These are phyloP conservation scores for Chloroceryle amazona DNA, from an alignment of 2,797 vertebrate species.

Conservation along the genomic window DNA sequence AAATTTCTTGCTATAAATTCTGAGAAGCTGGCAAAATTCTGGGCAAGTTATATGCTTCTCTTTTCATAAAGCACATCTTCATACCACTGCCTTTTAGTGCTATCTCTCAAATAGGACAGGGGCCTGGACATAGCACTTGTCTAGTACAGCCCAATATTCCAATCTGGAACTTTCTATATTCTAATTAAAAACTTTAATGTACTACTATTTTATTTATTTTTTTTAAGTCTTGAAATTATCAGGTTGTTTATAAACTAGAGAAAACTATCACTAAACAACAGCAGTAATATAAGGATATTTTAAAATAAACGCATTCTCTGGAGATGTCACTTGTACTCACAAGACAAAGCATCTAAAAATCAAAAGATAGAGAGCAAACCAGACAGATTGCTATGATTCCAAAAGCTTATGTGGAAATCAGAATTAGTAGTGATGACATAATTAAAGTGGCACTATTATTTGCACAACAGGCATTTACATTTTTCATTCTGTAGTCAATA, in stretches of 20 bases:
- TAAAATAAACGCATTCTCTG: neutral
- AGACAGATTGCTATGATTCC: neutral
- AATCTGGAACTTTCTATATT: neutral
- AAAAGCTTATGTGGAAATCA: neutral
- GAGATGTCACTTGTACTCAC: neutral
- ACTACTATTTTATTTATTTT: neutral
- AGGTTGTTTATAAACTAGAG: neutral
- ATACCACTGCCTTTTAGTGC: neutral
- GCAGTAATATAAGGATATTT: neutral
- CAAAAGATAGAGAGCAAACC: neutral
- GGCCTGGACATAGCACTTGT: neutral
- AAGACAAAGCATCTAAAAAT: neutral
- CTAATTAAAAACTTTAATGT: neutral
- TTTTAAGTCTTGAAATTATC: neutral
- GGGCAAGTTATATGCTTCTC: neutral
- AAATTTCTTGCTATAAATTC: neutral
- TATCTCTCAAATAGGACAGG: neutral
- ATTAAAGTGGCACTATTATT: neutral
- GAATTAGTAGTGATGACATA: neutral
- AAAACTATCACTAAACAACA: neutral
- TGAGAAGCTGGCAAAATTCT: neutral
- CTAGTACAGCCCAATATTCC: neutral
- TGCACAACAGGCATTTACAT: neutral
- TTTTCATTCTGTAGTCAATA: neutral
- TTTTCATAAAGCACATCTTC: neutral